These are phyloP conservation scores for Poicephalus meyeri DNA, from an alignment of 2,113 vertebrate genomes.

Conservation along the genomic window DNA sequence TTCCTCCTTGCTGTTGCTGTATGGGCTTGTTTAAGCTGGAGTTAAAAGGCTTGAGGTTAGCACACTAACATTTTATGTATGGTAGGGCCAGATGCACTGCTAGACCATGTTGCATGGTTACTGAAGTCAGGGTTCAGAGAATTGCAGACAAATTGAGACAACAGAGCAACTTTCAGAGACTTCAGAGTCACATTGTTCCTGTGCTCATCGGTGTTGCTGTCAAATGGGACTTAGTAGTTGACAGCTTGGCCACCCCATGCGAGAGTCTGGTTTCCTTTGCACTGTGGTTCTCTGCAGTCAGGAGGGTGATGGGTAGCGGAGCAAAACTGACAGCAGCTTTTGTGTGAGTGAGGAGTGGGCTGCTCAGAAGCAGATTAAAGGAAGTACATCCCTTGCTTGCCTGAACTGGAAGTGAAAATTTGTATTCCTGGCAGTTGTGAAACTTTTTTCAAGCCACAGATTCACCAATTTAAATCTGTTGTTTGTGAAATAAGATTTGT, in stretches of 20 bases:
- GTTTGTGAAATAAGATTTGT: neutral
- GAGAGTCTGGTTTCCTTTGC: neutral
- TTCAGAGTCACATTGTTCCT: neutral
- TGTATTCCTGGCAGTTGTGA: neutral
- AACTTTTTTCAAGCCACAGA: neutral
- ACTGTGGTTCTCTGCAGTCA: fast-evolving
- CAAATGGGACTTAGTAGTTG: neutral
- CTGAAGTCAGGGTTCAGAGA: neutral
- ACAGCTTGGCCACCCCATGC: neutral
- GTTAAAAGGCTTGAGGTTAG: neutral
- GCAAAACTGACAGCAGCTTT: neutral
- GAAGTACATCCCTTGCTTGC: neutral
- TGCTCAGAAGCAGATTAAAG: neutral
- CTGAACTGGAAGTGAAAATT: neutral
- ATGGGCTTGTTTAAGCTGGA: neutral
- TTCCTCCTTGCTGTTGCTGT: neutral
- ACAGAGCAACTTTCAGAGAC: neutral
- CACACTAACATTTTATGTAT: neutral
- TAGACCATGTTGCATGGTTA: neutral
- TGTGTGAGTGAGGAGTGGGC: neutral
- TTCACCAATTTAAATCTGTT: neutral
- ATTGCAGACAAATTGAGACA: neutral
- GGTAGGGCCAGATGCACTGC: neutral
- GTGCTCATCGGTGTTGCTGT: neutral
- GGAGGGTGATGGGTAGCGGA: neutral